Percentiles rank a stretch among this genome's conserved stretches.
Conservation (phyloP, 2,113 vertebrate species). For the Eulemur rufifrons region DNA sequence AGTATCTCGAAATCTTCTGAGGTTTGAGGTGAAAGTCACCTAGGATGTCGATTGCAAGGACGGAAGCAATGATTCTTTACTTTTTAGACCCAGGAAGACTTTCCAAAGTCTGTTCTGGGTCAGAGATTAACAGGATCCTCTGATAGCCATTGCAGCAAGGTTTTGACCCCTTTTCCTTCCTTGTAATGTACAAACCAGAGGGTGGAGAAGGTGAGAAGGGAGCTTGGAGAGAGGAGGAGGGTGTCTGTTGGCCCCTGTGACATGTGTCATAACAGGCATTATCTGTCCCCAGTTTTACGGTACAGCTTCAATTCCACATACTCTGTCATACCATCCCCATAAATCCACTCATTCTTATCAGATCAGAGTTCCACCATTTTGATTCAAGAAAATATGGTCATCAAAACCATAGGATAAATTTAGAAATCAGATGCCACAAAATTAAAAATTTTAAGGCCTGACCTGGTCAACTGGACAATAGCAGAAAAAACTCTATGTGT, state of each 20-base stretch:
- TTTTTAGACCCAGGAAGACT: background rate
- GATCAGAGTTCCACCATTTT: background rate
- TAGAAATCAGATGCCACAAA: background rate
- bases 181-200: background rate
- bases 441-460: background rate
- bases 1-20: constrained; percentile 35
- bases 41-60: constrained; percentile 21
- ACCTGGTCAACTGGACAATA: background rate
- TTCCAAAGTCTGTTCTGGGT: background rate
- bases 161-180: background rate
- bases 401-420: background rate
- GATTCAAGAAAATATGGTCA: background rate
- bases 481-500: background rate
- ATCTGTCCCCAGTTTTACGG: background rate
- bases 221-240: background rate
- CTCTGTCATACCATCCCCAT: background rate
- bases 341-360: background rate
- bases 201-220: background rate
- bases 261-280: no score
- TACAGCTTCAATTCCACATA: background rate
- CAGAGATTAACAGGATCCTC: background rate
- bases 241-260: rapidly evolving
- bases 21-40: constrained; percentile 19
- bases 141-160: background rate
- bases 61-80: constrained; percentile 18